Base-by-base conservation (phyloP, 2,888 invertebrate species). In the Dione vanillae region DNA sequence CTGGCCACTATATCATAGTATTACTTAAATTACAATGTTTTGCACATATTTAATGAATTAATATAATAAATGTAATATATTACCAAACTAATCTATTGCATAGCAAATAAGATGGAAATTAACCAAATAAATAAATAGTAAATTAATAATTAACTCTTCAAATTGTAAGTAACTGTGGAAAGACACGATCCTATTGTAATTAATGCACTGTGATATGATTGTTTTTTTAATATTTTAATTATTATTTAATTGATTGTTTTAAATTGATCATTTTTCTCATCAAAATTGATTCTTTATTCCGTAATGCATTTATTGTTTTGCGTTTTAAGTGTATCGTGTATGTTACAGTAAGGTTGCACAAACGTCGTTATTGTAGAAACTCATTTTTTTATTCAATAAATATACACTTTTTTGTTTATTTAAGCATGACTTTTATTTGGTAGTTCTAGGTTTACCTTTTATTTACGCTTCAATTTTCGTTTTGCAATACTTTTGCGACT, bases 151-250 rank as follows among this genome's bases (percentile, higher is more conserved):
- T 40, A 51, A 20, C 47, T 20, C 19, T 51, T 51, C 51, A 51
- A 51, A 51, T 51, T 51, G 12, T 52, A 58, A 43, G 20, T 41
- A 20, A 58, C 12, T 41, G 35, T 59, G 56, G 37, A 58, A 69
- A 72, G 70, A 78, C 75, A 74, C 73, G 67, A 70, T 75, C 65
- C 73, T 78, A 64, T 70, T 72, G 61, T 70, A 71, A 71, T 37
- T 52, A 62, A 74, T 74, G 77, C 77, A 75, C 78, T 78, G 78
- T 79, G 78, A 78, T 78, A 76, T 69, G 47, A 65, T 51, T 74
- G n/a, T 72, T 68, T 70, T 73, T 43, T 68, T 67, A n/a, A 16
- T 56, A 67, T 69, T 47, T 70, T 27, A 52, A 40, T 62, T 27
- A 27, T 41, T 65, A 43, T 56, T 65, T 59, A 35, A 65, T 72